Evolutionary conservation across 2,113 vertebrate species (phyloP), one percentile per base, ranked within the genome.

Genomic region (Labeo catla): DNA sequence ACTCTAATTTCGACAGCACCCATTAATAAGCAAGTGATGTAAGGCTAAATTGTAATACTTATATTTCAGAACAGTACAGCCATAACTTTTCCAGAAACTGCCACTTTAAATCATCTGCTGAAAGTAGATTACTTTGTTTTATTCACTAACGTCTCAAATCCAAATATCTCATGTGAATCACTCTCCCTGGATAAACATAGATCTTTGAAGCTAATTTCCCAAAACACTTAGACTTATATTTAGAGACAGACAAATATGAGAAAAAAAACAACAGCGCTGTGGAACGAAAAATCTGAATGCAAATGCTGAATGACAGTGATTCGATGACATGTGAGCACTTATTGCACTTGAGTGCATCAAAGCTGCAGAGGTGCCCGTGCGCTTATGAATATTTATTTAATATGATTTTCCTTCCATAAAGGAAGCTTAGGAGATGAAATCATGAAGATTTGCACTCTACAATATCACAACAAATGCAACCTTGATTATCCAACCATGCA

Each of bases 141-240:
- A 80, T 80, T 80, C 77, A 80, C 77, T 43, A 45, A 7, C 11
- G 21, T 45, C 77, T 80, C 36, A 45, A 45, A n/a, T 43, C 77
- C 76, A 78, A 21, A 61, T n/a, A 80, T 80, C 6, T 59, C 52
- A 21, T 61, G 54, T 80, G 54, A 45, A 79, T 79, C 19, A 8
- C 19, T 79, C 39, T 59, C 54, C 77, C 76, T 7, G 28, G 34
- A 79, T 61, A 79, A 23, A 61, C 21, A 57, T 34, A 63, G 6
- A 23, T 61, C 77, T 63, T 61, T 80, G 36, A 80, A 45, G 77
- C 59, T 63, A 36, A 80, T 61, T 61, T 21, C 77, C 12, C 77
- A 8, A 80, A 59, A 80, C 57, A 45, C 39, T n/a, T 12, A 59
- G 36, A 80, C 36, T 80, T 61, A 61, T 79, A 61, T 79, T 79